Evolutionary conservation across 1,140 invertebrate genomes (phyloP).

Genomic region (Tetramorium parvispinum): DNA sequence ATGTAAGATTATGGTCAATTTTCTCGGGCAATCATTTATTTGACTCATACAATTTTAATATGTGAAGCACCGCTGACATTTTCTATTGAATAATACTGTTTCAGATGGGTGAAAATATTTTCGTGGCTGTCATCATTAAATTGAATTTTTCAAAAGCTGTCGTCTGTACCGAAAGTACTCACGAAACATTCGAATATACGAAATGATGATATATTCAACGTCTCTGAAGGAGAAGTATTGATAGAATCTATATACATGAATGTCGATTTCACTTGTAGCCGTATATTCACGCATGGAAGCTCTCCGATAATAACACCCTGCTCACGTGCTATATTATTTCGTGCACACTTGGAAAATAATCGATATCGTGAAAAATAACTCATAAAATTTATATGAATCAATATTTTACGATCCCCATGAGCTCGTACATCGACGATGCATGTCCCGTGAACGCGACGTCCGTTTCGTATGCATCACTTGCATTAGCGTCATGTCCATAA

Average conservation of each 20-base stretch:
- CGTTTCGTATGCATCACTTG: background rate
- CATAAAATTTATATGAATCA: conserved; percentile 38
- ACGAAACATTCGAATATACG: conserved; percentile 9
- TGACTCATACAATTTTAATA: background rate
- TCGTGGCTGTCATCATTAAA: conserved; percentile 17
- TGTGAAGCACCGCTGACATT: background rate
- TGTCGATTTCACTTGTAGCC: conserved; percentile 10
- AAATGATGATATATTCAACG: background rate
- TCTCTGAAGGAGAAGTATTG: conserved; percentile 2
- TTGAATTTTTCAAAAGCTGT: background rate
- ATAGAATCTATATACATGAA: conserved; percentile 20
- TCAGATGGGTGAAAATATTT: conserved; percentile 19
- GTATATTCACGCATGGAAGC: conserved; percentile 1
- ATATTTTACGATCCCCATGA: conserved; percentile 13
- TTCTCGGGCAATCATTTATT: background rate
- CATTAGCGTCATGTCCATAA: conserved; percentile 18
- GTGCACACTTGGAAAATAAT: conserved; percentile 6
- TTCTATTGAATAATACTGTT: background rate
- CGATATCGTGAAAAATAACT: conserved; percentile 36
- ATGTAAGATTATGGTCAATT: conserved; percentile 13
- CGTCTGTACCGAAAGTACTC: background rate
- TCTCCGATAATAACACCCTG: conserved; percentile 23
- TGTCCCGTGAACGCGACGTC: background rate
- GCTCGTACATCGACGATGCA: background rate
- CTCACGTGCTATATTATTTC: background rate